These are phyloP conservation scores for Drosophila yooni DNA, from an alignment of 2,888 invertebrate genomes.

Conservation along the genomic window DNA sequence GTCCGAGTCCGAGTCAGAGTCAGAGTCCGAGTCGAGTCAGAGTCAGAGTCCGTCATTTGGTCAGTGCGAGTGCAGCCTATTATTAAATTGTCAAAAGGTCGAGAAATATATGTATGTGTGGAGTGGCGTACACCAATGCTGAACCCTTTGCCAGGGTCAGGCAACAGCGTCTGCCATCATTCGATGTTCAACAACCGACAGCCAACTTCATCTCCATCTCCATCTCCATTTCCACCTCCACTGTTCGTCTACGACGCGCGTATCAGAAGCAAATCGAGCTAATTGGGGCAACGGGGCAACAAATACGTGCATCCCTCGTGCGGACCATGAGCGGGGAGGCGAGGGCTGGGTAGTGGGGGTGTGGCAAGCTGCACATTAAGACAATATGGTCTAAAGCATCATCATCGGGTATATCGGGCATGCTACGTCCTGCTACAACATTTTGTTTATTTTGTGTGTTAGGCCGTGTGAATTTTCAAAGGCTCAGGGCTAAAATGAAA, in stretches of 20 bases:
- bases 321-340: constrained; percentile 11
- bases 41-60: constrained; percentile 72
- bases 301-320: constrained; percentile 26
- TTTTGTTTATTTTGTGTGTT: constrained; percentile 82
- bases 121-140: constrained; percentile 32
- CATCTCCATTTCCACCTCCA: constrained; percentile 31
- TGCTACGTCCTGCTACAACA: constrained; percentile 53
- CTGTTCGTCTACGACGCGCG: constrained; percentile 69
- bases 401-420: constrained; percentile 32
- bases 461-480: constrained; percentile 82
- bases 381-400: constrained; percentile 66
- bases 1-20: background rate
- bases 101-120: constrained; percentile 63
- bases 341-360: constrained; percentile 39
- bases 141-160: constrained; percentile 62
- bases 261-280: constrained; percentile 85
- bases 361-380: constrained; percentile 71
- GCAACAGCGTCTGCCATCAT: constrained; percentile 18
- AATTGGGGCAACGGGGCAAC: constrained; percentile 82
- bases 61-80: constrained; percentile 77
- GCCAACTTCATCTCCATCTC: constrained; percentile 22
- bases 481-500: constrained; percentile 74
- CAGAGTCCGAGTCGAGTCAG: constrained; percentile 2
- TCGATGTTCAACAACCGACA: constrained; percentile 5
- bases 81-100: constrained; percentile 85